Evolutionary conservation across 2,113 vertebrate genomes (phyloP).

Genomic region (Microcebus jonahi): DNA sequence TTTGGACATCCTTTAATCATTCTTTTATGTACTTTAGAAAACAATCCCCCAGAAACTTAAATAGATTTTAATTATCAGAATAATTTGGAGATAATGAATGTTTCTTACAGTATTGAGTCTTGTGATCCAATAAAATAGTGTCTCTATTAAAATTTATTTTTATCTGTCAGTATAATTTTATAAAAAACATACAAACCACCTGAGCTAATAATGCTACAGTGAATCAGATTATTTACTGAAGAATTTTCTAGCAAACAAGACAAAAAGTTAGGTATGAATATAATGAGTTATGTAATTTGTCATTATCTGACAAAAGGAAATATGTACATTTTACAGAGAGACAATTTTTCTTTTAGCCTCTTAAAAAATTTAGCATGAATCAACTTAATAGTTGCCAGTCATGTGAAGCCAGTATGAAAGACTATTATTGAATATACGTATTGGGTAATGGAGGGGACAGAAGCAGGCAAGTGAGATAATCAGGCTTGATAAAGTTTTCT

Average conservation of each 20-base stretch:
- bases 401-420: background rate
- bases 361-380: background rate
- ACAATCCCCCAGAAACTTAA: background rate
- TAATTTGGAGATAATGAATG: background rate
- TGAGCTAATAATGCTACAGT: background rate
- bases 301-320: background rate
- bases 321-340: background rate
- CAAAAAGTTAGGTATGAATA: background rate
- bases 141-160: background rate
- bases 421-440: background rate
- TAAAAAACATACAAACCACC: background rate
- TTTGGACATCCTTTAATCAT: background rate
- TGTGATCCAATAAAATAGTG: background rate
- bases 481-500: background rate
- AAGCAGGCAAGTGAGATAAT: background rate
- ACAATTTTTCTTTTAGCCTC: background rate
- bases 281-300: background rate
- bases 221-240: background rate
- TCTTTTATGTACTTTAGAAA: background rate
- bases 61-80: background rate
- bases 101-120: background rate
- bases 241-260: background rate
- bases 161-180: slow-evolving; percentile 25
- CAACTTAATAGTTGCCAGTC: background rate
- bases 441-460: background rate